Evolutionary conservation across 2,797 vertebrate genomes (phyloP).

Genomic region (Sebastes variabilis): DNA sequence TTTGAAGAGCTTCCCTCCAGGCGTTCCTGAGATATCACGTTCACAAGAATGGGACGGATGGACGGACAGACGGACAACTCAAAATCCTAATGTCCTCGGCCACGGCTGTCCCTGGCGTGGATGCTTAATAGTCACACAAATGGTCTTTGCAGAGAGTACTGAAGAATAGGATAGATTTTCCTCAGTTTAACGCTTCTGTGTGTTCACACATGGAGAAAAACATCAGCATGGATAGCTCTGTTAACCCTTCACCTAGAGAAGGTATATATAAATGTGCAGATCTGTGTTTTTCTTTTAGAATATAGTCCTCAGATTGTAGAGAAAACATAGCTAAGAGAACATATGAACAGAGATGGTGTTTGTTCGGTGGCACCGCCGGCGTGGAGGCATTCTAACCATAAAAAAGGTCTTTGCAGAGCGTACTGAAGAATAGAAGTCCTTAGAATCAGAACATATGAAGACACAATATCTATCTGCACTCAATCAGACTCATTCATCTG

Average conservation of each 20-base stretch:
- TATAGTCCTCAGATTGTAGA: not conserved
- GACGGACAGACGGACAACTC: too few relatives aligned
- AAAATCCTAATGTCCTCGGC: too few relatives aligned
- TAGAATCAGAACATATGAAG: not conserved
- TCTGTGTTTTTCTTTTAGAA: not conserved
- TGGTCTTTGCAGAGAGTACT: too few relatives aligned
- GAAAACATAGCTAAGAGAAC: too few relatives aligned
- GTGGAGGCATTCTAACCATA: too few relatives aligned
- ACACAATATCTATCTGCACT: not conserved
- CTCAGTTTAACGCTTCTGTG: not conserved
- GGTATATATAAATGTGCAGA: not conserved
- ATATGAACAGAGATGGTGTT: too few relatives aligned
- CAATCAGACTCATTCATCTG: not conserved
- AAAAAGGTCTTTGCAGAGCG: too few relatives aligned
- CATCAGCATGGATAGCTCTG: not conserved
- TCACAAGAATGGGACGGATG: too few relatives aligned
- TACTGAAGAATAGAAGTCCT: not conserved
- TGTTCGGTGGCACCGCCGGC: too few relatives aligned
- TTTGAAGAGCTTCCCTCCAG: too few relatives aligned
- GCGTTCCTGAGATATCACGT: too few relatives aligned
- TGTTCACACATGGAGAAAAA: not conserved
- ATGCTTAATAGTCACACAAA: not conserved
- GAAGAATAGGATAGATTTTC: constrained; percentile 34
- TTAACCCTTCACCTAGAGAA: constrained; percentile 43
- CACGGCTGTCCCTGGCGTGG: too few relatives aligned